Evolutionary conservation across 2,113 vertebrate species (phyloP).

Genomic region (Isurus oxyrinchus): DNA sequence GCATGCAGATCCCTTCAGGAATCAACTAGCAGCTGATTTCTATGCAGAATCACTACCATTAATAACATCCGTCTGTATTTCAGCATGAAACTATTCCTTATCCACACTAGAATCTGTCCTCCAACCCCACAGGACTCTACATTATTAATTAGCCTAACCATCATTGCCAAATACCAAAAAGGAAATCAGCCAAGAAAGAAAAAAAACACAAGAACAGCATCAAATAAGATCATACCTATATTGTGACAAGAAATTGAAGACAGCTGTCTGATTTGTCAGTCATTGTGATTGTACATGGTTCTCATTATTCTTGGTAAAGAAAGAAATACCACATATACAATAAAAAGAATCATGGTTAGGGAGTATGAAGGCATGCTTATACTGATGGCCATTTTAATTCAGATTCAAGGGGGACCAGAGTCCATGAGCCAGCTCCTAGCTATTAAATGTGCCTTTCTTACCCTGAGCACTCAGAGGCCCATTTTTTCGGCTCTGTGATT

Average conservation of each 20-base stretch:
- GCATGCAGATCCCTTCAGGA: not conserved
- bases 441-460: not conserved
- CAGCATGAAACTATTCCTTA: not conserved
- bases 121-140: not conserved
- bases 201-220: not conserved
- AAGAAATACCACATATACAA: not conserved
- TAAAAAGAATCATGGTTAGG: not conserved
- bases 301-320: not conserved
- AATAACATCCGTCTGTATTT: not conserved
- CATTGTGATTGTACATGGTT: not conserved
- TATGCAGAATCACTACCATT: not conserved
- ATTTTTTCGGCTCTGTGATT: not conserved
- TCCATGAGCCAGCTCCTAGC: not conserved
- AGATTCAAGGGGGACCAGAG: not conserved
- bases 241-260: not conserved
- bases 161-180: not conserved
- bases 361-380: not conserved
- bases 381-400: not conserved
- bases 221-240: not conserved
- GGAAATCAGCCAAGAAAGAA: not conserved
- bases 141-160: not conserved
- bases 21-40: not conserved
- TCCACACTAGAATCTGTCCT: not conserved
- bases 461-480: not conserved
- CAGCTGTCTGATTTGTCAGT: not conserved